Evolutionary conservation across 2,888 invertebrate genomes (phyloP).

Genomic region (Crocallis elinguaria): DNA sequence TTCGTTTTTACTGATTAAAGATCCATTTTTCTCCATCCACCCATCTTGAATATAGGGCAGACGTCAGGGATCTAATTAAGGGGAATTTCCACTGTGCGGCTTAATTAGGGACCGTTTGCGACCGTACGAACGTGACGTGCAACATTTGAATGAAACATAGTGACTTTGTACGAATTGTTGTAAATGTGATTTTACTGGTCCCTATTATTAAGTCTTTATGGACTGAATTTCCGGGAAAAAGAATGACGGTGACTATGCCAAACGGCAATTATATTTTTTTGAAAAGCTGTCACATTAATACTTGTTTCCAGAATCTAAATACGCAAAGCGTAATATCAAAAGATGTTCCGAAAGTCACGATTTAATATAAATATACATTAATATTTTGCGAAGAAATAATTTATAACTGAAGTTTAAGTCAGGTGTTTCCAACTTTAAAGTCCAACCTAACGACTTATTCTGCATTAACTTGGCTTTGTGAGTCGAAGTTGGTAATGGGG

Average conservation of each 20-base stretch:
- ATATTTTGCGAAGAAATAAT: not conserved
- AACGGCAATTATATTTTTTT: too few species aligned
- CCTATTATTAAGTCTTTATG: too few species aligned
- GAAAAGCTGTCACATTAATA: too few species aligned
- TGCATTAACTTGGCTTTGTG: not conserved
- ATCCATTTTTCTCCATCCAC: conserved; percentile 19
- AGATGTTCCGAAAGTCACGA: not conserved
- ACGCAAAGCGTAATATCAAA: too few species aligned
- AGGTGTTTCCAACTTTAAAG: not conserved
- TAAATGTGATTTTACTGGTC: not conserved
- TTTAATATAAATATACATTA: not conserved
- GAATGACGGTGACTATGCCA: too few species aligned
- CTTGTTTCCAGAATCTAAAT: too few species aligned
- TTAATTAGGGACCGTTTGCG: conserved; percentile 35
- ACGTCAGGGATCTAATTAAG: conserved; percentile 34
- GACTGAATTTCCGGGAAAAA: too few species aligned
- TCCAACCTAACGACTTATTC: conserved; percentile 1
- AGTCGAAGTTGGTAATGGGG: conserved; percentile 1
- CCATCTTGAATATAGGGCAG: conserved; percentile 11
- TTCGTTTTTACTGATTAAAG: not conserved
- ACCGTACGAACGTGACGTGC: not conserved
- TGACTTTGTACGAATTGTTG: not conserved
- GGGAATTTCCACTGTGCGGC: conserved; percentile 30
- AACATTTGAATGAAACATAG: not conserved
- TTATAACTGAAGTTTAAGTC: not conserved